Conservation (phyloP, 2,113 vertebrate genomes). For the Rallus limicola region DNA sequence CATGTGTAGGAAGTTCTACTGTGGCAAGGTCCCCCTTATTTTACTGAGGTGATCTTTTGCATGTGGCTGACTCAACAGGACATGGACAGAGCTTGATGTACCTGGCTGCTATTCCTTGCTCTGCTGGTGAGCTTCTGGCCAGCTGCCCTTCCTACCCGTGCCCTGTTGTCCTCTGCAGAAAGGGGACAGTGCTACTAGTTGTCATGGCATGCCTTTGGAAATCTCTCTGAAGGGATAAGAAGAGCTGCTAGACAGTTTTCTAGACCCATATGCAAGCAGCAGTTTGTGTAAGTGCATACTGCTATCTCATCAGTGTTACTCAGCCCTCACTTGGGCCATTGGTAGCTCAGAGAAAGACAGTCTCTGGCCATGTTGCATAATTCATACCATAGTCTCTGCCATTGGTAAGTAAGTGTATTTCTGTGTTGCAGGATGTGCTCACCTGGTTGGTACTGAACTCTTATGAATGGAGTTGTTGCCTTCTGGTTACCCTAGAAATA, state of each 20-base stretch:
- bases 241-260: rapidly evolving
- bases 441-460: neutral
- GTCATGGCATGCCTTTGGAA: rapidly evolving
- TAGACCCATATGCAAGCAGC: neutral
- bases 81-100: neutral
- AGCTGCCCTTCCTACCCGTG: neutral
- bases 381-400: neutral
- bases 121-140: neutral
- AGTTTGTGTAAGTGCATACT: neutral
- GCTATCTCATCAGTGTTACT: rapidly evolving
- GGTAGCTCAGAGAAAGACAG: neutral
- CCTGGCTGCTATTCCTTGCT: neutral
- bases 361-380: neutral
- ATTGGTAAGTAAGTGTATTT: neutral
- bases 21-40: neutral
- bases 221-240: neutral
- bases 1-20: neutral
- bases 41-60: neutral
- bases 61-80: neutral
- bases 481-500: neutral
- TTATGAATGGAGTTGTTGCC: neutral
- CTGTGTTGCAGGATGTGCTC: neutral
- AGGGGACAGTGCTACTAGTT: rapidly evolving
- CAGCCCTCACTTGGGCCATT: neutral
- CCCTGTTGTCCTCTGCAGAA: neutral